These are phyloP conservation scores for Salpingus planirostris DNA, from an alignment of 2,888 invertebrate genomes.

Conservation along the genomic window DNA sequence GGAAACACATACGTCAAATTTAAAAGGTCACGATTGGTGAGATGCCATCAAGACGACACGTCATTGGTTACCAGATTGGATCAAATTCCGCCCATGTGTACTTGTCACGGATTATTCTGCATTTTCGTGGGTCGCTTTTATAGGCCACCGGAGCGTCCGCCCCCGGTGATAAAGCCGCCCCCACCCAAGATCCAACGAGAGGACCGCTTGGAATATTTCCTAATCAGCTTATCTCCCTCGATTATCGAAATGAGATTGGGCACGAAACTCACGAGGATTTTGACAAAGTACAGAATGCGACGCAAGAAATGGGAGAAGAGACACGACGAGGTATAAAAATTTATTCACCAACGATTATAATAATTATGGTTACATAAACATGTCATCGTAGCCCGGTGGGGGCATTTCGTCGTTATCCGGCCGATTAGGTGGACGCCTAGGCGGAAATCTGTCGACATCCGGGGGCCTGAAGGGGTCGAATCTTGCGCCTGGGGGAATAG, in stretches of 20 bases:
- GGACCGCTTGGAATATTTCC: conserved; percentile 40
- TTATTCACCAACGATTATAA: conserved; percentile 1
- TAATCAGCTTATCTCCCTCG: conserved; percentile 38
- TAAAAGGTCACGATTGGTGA: too few species aligned
- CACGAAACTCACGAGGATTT: conserved; percentile 45
- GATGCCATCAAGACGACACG: too few species aligned
- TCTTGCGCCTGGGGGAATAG: conserved; percentile 68
- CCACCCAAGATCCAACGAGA: conserved; percentile 18
- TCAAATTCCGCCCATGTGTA: too few species aligned
- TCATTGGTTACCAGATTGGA: too few species aligned
- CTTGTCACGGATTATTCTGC: too few species aligned
- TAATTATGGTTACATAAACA: conserved; percentile 55
- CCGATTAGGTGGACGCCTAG: conserved; percentile 32
- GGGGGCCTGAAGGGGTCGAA: conserved; percentile 79
- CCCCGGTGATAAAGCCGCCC: conserved; percentile 6
- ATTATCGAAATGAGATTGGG: conserved; percentile 41
- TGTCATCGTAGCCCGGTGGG: conserved; percentile 67
- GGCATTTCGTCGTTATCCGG: conserved; percentile 68
- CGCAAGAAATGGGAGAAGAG: conserved; percentile 43
- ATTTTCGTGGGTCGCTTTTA: too few species aligned
- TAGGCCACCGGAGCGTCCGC: conserved; percentile 31
- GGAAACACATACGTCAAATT: too few species aligned
- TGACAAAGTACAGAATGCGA: conserved; percentile 46
- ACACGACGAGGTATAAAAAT: conserved; percentile 37
- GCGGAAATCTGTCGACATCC: conserved; percentile 42